These are phyloP conservation scores for Branchipolynoe longqiensis DNA, from an alignment of 2,888 invertebrate genomes.

Conservation along the genomic window DNA sequence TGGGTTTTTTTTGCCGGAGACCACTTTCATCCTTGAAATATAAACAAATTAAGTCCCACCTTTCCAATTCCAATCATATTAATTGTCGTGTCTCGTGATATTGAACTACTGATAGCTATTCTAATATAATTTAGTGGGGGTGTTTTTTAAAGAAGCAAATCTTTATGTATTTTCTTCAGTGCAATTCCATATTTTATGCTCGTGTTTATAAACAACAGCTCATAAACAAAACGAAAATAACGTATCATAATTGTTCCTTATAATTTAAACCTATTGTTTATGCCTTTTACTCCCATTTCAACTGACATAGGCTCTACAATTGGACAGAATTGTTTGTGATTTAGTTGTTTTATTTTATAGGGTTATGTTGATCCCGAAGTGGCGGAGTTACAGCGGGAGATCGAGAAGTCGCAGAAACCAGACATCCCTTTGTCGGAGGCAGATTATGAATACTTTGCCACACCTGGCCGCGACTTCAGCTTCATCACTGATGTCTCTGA, in stretches of 20 bases:
- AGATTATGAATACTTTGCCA: constrained; percentile 71
- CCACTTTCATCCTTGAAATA: too few species aligned
- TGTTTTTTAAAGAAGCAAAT: too few species aligned
- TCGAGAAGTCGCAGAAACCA: neutral
- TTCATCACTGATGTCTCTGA: constrained; percentile 65
- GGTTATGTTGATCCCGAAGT: constrained; percentile 53
- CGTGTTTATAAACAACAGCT: neutral
- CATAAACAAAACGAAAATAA: neutral
- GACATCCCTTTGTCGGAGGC: constrained; percentile 70
- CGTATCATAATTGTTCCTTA: neutral
- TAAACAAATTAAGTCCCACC: too few species aligned
- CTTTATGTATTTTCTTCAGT: too few species aligned
- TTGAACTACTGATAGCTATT: too few species aligned
- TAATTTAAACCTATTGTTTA: neutral
- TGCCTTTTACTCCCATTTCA: too few species aligned
- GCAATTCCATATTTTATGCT: neutral
- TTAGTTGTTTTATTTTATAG: neutral
- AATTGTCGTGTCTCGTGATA: too few species aligned
- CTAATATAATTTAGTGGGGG: too few species aligned
- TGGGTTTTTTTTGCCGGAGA: too few species aligned
- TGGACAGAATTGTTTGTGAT: neutral
- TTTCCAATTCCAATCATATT: too few species aligned
- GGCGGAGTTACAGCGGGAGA: constrained; percentile 40
- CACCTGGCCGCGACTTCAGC: constrained; percentile 66
- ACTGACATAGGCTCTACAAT: too few species aligned